These are phyloP conservation scores for Drosophila peninsularis DNA, from an alignment of 2,888 invertebrate genomes.

Conservation along the genomic window DNA sequence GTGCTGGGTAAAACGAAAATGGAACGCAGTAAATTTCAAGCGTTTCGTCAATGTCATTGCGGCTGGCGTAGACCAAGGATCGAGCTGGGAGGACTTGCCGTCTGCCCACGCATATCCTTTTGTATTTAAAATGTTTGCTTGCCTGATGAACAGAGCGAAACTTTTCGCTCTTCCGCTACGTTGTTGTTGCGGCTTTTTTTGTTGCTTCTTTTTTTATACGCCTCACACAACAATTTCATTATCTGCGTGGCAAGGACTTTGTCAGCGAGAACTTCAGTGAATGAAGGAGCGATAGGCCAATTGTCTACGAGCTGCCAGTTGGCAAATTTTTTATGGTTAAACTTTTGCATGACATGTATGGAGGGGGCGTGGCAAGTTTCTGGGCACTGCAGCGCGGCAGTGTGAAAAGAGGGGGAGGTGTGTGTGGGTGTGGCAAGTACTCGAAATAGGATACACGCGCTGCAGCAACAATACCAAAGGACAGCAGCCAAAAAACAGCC, in stretches of 20 bases:
- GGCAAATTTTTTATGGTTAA: constrained; percentile 73
- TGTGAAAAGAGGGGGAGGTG: constrained; percentile 22
- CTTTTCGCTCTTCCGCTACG: constrained; percentile 34
- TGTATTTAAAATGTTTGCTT: constrained; percentile 79
- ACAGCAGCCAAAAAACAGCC: constrained; percentile 53
- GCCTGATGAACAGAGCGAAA: constrained; percentile 66
- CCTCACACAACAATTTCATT: constrained; percentile 75
- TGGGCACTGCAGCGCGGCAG: constrained; percentile 38
- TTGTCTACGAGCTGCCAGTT: constrained; percentile 30
- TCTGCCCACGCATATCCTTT: constrained; percentile 80
- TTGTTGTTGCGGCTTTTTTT: constrained; percentile 1
- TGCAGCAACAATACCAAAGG: constrained; percentile 36
- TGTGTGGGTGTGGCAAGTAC: constrained; percentile 6
- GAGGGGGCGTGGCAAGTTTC: constrained; percentile 29
- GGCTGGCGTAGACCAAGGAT: constrained; percentile 39
- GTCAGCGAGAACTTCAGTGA: constrained; percentile 17
- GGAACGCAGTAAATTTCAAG: constrained; percentile 72
- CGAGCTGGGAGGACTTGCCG: constrained; percentile 18
- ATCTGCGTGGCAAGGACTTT: constrained; percentile 57
- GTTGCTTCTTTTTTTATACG: constrained; percentile 21
- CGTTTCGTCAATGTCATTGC: constrained; percentile 79
- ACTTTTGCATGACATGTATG: constrained; percentile 53
- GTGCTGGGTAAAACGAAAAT: constrained; percentile 10
- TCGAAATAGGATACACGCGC: constrained; percentile 51
- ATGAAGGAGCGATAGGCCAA: constrained; percentile 55